phyloP scores from a whole-genome alignment of 2,113 vertebrate genomes.

The Tupaia tana region DNA sequence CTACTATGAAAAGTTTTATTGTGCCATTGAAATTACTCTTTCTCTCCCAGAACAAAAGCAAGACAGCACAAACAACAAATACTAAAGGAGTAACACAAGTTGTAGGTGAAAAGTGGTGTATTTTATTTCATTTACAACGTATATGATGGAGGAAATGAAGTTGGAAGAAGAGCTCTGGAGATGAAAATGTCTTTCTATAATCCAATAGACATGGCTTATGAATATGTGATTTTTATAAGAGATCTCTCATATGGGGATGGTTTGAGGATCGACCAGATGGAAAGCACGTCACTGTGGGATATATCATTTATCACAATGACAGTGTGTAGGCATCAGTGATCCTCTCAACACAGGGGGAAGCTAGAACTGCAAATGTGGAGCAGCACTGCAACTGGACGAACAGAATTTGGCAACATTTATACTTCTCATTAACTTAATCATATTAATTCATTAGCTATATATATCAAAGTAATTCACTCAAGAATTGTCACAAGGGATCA shows the following conservation, averaged over 20 bases:
- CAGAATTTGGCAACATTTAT: slow-evolving; percentile 85
- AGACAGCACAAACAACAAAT: slow-evolving; percentile 47
- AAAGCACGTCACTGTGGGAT: slow-evolving; percentile 88
- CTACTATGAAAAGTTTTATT: slow-evolving; percentile 59
- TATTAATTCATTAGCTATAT: slow-evolving; percentile 88
- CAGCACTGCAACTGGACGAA: slow-evolving; percentile 76
- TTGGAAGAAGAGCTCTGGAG: neutral
- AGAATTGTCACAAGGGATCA: slow-evolving; percentile 78
- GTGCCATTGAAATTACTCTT: slow-evolving; percentile 73
- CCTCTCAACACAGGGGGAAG: slow-evolving; percentile 86
- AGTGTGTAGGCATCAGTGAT: slow-evolving; percentile 87
- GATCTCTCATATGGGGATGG: slow-evolving; percentile 79
- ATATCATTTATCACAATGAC: slow-evolving; percentile 92
- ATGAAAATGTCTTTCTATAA: slow-evolving; percentile 73
- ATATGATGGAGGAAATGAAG: neutral
- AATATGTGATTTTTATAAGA: slow-evolving; percentile 83
- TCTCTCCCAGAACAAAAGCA: slow-evolving; percentile 66
- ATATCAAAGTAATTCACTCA: slow-evolving; percentile 86
- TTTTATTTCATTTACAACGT: slow-evolving; percentile 78
- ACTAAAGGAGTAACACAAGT: slow-evolving; percentile 75
- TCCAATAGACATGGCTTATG: slow-evolving; percentile 66
- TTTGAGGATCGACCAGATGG: slow-evolving; percentile 88
- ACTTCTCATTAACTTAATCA: slow-evolving; percentile 88
- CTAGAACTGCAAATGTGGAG: slow-evolving; percentile 80
- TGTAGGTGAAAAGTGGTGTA: slow-evolving; percentile 77